phyloP scores from a whole-genome alignment of 2,113 vertebrate genomes.

The Lasiurus cinereus region DNA sequence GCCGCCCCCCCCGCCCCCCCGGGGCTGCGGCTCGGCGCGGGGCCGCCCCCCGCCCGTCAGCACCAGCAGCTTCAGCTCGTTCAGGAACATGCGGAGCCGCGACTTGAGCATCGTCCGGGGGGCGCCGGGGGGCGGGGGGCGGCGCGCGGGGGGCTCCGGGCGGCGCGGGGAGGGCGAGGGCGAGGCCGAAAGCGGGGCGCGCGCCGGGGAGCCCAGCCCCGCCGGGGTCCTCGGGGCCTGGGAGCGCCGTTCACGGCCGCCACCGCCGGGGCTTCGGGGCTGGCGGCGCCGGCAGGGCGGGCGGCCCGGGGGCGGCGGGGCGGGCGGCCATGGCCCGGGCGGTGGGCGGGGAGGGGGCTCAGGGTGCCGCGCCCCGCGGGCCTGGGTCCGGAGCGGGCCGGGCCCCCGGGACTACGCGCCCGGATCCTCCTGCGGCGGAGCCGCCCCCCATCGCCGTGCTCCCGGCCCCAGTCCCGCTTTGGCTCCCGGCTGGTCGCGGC shows the following conservation, averaged over 20 bases:
- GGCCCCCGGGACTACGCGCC: slow-evolving; percentile 61
- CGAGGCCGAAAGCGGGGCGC: slow-evolving; percentile 60
- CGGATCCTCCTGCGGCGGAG: slow-evolving; percentile 66
- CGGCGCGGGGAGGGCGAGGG: slow-evolving; percentile 30
- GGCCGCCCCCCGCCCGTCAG: slow-evolving; percentile 95
- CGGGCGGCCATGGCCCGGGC: slow-evolving; percentile 63
- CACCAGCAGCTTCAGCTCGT: slow-evolving; percentile 97
- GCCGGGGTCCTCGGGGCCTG: slow-evolving; percentile 74
- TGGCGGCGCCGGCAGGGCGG: slow-evolving; percentile 59
- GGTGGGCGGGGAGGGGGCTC: slow-evolving; percentile 70
- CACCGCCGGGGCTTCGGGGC: slow-evolving; percentile 53
- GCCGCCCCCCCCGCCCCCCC: slow-evolving; percentile 90
- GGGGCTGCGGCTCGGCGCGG: slow-evolving; percentile 89
- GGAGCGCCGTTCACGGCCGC: slow-evolving; percentile 66
- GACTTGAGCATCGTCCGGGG: slow-evolving; percentile 95
- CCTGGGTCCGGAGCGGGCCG: slow-evolving; percentile 76
- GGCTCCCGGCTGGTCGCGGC: slow-evolving; percentile 66
- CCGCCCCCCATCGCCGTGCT: slow-evolving; percentile 75
- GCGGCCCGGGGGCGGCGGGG: slow-evolving; percentile 68
- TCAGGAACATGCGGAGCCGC: slow-evolving; percentile 98
- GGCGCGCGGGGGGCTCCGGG: slow-evolving; percentile 48
- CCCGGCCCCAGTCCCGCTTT: slow-evolving; percentile 54
- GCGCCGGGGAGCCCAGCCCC: background rate
- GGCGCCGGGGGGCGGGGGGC: slow-evolving; percentile 72
- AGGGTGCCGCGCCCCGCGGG: slow-evolving; percentile 73